A percentile compares a stretch with the other conserved stretches of the same genome.
Conservation (phyloP, 2,888 invertebrate species). For the Thecocarcelia acutangulata region DNA sequence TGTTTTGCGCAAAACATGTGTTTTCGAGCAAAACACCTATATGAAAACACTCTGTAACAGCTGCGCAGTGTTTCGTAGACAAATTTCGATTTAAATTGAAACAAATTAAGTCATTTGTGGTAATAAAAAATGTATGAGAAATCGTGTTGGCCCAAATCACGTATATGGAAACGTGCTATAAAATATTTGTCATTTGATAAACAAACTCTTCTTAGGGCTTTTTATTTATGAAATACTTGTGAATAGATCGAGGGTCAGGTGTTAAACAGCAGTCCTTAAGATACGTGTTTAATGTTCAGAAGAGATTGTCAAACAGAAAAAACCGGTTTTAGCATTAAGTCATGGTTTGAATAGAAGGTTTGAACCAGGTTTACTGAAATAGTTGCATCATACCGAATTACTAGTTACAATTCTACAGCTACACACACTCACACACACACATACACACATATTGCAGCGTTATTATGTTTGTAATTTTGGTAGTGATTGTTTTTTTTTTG, state of each 20-base stretch:
- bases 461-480: slow-evolving; percentile 4
- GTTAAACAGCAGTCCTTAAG: neutral
- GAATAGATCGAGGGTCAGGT: slow-evolving; percentile 22
- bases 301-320: slow-evolving; percentile 36
- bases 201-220: no score
- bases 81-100: no score
- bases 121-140: no score
- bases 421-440: no score
- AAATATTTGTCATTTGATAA: no score
- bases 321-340: slow-evolving; percentile 61
- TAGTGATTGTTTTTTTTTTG: slow-evolving; percentile 28
- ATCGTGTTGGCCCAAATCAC: no score
- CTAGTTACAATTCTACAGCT: neutral
- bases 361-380: slow-evolving; percentile 42
- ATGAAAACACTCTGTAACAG: no score
- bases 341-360: slow-evolving; percentile 55
- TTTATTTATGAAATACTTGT: neutral
- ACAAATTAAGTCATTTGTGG: no score
- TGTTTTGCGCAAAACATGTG: no score
- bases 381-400: slow-evolving; percentile 62
- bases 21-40: no score
- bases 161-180: no score
- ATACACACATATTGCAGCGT: neutral
- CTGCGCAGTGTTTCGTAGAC: no score
- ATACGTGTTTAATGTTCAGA: neutral